Percentiles rank a stretch among this genome's conserved stretches.
These are phyloP conservation scores for Pithys albifrons DNA, from an alignment of 2,113 vertebrate species.

Conservation along the genomic window DNA sequence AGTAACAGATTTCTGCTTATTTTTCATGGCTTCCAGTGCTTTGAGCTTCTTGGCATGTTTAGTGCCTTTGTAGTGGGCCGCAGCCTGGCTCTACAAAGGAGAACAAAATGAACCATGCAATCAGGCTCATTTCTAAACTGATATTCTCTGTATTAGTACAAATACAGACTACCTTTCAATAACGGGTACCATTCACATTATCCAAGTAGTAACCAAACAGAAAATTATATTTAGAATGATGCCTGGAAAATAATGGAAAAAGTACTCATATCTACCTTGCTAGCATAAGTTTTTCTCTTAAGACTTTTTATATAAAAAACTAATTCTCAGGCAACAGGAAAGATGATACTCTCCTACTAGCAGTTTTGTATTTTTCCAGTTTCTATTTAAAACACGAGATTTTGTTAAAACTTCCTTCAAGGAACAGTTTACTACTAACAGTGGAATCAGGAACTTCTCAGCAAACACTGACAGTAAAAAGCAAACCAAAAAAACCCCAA, in stretches of 20 bases:
- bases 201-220: constrained; percentile 31
- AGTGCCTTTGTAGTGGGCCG: constrained; percentile 99
- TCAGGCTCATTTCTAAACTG: constrained; percentile 84
- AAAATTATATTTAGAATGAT: constrained; percentile 66
- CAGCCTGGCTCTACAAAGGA: constrained; percentile 95
- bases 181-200: constrained; percentile 75
- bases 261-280: background rate
- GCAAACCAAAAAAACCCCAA: background rate
- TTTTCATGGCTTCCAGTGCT: constrained; percentile 93
- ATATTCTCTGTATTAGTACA: constrained; percentile 80
- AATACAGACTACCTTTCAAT: constrained; percentile 84
- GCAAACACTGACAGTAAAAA: background rate
- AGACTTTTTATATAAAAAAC: background rate
- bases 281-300: background rate
- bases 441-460: background rate
- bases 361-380: background rate
- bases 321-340: background rate
- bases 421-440: background rate
- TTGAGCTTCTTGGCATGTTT: constrained; percentile 99
- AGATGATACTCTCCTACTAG: background rate
- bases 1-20: constrained; percentile 89
- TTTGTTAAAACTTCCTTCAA: background rate
- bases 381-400: background rate
- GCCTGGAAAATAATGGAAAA: constrained; percentile 38
- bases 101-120: constrained; percentile 86